These are phyloP conservation scores for Poecilia gillii DNA, from an alignment of 2,797 vertebrate species.

Conservation along the genomic window DNA sequence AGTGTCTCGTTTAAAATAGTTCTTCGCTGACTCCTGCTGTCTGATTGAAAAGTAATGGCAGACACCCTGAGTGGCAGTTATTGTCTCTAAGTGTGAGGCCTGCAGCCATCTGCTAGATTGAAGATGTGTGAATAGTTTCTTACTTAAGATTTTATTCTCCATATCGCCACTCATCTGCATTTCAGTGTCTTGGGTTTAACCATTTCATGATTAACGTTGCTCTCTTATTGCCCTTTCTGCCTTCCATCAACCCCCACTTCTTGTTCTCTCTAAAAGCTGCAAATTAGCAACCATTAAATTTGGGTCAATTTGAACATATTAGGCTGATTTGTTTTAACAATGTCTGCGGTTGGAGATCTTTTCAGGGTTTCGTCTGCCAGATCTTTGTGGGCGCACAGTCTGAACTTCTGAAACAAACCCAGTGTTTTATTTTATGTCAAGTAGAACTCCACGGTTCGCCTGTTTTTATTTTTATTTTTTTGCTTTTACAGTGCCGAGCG, in stretches of 20 bases:
- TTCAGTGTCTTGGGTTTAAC: constrained; percentile 53
- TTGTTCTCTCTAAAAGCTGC: constrained; percentile 42
- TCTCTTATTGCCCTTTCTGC: constrained; percentile 21
- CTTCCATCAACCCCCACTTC: constrained; percentile 14
- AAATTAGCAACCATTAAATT: constrained; percentile 54
- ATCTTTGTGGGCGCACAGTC: constrained; percentile 26
- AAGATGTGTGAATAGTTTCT: constrained; percentile 22
- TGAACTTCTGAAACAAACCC: background rate
- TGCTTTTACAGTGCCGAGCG: constrained; percentile 90
- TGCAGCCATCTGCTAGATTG: constrained; percentile 28
- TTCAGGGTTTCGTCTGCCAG: constrained; percentile 20
- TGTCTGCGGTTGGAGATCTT: constrained; percentile 45
- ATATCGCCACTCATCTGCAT: constrained; percentile 60
- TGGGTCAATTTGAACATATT: constrained; percentile 57
- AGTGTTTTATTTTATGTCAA: background rate
- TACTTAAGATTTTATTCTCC: constrained; percentile 34
- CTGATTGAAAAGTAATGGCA: constrained; percentile 27
- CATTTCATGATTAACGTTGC: constrained; percentile 49
- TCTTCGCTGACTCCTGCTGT: constrained; percentile 2
- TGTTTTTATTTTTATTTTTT: background rate
- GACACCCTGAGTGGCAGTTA: constrained; percentile 15
- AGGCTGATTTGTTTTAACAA: constrained; percentile 61
- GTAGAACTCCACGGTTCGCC: constrained; percentile 6
- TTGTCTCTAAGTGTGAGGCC: constrained; percentile 6
- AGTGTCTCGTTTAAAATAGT: constrained; percentile 5